Evolutionary conservation across 1,140 invertebrate genomes (phyloP).

Genomic region (Drosophila insularis): DNA sequence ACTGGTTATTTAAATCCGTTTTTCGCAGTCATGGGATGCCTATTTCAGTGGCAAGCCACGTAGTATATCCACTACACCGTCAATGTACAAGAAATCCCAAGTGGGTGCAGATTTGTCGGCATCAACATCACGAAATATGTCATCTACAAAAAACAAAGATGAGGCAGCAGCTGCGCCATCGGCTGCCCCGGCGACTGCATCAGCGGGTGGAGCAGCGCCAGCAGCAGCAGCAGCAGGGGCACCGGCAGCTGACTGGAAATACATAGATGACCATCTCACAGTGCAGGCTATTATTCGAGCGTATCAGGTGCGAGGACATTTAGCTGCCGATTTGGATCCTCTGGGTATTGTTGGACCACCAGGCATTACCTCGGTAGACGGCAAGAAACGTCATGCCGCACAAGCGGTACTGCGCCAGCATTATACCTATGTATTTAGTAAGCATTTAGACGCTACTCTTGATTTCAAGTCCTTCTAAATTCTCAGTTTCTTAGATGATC

Average conservation of each 20-base stretch:
- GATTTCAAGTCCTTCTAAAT: background rate
- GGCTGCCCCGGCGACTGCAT: background rate
- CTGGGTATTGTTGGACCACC: slow-evolving; percentile 86
- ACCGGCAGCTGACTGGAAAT: slow-evolving; percentile 87
- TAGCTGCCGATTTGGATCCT: slow-evolving; percentile 96
- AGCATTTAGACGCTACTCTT: background rate
- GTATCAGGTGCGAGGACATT: slow-evolving; percentile 97
- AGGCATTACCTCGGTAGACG: slow-evolving; percentile 23
- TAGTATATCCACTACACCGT: background rate
- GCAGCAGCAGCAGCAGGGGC: slow-evolving; percentile 3
- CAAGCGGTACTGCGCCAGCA: slow-evolving; percentile 66
- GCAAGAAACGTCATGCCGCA: slow-evolving; percentile 83
- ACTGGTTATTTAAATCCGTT: too few species aligned
- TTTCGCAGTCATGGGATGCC: slow-evolving; percentile 33
- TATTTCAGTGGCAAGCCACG: slow-evolving; percentile 44
- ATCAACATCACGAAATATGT: background rate
- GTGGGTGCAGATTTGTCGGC: background rate
- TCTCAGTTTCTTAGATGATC: slow-evolving; percentile 38
- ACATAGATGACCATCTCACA: slow-evolving; percentile 98
- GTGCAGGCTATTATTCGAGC: slow-evolving; percentile 99
- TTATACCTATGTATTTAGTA: slow-evolving; percentile 59
- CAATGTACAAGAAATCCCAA: background rate
- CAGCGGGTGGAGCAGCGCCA: slow-evolving; percentile 9
- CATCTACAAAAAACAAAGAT: slow-evolving; percentile 1
- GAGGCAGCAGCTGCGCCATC: background rate